phyloP scores from a whole-genome alignment of 64 coral and sea anemone species.

The Pachyseris speciosa region DNA sequence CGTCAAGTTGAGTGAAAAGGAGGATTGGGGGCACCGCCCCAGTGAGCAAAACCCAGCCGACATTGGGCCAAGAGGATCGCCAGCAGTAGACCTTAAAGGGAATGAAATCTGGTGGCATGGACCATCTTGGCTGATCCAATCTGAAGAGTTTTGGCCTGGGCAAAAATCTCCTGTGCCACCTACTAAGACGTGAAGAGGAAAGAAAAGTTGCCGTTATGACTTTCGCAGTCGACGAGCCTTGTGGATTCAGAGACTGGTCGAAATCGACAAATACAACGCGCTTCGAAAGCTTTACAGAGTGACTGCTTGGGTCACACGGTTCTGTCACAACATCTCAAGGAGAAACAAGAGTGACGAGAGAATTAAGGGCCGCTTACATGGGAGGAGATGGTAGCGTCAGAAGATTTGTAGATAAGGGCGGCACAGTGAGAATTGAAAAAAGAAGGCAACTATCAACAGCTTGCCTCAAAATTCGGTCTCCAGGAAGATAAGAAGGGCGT shows the following conservation, averaged over 20 bases:
- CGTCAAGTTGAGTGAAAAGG: background rate
- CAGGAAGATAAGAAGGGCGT: slow-evolving; percentile 22
- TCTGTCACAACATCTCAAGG: background rate
- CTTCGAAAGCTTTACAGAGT: slow-evolving; percentile 46
- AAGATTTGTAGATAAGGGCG: slow-evolving; percentile 41
- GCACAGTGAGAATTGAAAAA: slow-evolving; percentile 34
- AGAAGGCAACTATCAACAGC: slow-evolving; percentile 13
- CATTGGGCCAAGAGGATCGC: background rate
- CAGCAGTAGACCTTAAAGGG: background rate
- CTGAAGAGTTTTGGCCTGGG: background rate
- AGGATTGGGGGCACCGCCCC: slow-evolving; percentile 2
- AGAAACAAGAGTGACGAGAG: background rate
- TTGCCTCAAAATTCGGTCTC: slow-evolving; percentile 39
- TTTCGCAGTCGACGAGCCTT: background rate
- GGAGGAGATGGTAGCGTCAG: slow-evolving; percentile 25
- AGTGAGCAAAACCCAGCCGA: slow-evolving; percentile 15
- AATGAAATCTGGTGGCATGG: background rate
- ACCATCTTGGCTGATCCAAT: background rate
- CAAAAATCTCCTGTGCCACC: background rate
- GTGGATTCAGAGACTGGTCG: slow-evolving; percentile 28
- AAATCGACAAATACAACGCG: slow-evolving; percentile 57
- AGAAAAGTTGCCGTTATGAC: slow-evolving; percentile 18
- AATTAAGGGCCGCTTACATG: background rate
- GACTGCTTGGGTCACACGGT: slow-evolving; percentile 61
- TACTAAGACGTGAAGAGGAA: background rate